These are phyloP conservation scores for Rhodinocichla rosea DNA, from an alignment of 2,113 vertebrate genomes.

Conservation along the genomic window DNA sequence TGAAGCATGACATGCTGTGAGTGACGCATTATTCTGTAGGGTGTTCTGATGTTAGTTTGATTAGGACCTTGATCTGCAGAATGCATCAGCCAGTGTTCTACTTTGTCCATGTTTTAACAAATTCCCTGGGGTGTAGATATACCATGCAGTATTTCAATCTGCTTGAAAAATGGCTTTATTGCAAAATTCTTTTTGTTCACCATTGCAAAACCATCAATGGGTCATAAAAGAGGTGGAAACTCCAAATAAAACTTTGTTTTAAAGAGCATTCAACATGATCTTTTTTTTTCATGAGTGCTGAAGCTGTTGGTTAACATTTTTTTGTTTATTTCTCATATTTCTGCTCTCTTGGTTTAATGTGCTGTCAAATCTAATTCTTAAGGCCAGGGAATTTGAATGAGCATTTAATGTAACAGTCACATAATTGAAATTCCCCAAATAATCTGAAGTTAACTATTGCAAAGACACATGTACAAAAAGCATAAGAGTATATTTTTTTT, in stretches of 20 bases:
- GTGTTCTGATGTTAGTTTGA: background rate
- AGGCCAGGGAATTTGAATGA: background rate
- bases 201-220: background rate
- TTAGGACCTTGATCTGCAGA: background rate
- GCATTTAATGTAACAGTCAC: background rate
- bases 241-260: background rate
- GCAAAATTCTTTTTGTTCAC: slow-evolving; percentile 1
- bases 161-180: background rate
- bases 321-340: background rate
- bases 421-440: background rate
- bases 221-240: background rate
- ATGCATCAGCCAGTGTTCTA: background rate
- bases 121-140: background rate
- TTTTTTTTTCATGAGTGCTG: background rate
- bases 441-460: background rate
- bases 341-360: background rate
- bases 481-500: background rate
- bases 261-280: background rate
- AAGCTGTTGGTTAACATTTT: background rate
- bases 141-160: background rate
- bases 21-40: background rate
- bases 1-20: background rate
- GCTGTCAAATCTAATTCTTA: background rate
- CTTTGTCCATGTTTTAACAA: background rate
- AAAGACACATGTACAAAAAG: background rate